A percentile compares a stretch with the other conserved stretches of the same genome.
Conservation (phyloP, 1,140 invertebrate species). For the Drosophila nannoptera region DNA sequence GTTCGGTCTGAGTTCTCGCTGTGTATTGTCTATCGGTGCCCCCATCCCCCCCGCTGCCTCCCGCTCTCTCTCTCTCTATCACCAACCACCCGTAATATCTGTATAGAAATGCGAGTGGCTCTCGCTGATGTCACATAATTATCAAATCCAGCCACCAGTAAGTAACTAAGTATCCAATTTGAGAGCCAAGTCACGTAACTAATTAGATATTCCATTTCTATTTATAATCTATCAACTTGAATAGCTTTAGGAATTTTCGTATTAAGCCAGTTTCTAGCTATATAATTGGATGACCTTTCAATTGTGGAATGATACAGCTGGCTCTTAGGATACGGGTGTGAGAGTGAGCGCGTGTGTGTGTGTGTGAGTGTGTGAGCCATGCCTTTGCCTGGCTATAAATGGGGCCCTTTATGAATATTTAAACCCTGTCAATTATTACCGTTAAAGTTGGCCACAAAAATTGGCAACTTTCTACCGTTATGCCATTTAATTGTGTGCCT, state of each 20-base stretch:
- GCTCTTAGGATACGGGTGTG: not conserved
- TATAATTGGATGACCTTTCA: conserved; percentile 11
- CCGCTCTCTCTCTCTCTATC: too few species aligned
- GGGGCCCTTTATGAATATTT: conserved; percentile 1
- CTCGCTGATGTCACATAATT: conserved; percentile 20
- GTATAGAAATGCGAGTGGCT: too few species aligned
- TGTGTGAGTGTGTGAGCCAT: too few species aligned
- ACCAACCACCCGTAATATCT: too few species aligned
- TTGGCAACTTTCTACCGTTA: conserved; percentile 69
- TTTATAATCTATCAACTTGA: conserved; percentile 5
- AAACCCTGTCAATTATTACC: conserved; percentile 3
- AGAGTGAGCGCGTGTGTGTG: too few species aligned
- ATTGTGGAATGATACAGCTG: not conserved
- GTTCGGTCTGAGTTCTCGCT: too few species aligned
- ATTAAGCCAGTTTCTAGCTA: conserved; percentile 11
- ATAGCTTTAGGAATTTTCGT: conserved; percentile 1
- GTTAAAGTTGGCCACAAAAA: conserved; percentile 33
- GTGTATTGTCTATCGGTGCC: too few species aligned
- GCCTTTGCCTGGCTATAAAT: too few species aligned
- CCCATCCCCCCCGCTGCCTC: too few species aligned
- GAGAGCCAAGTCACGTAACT: conserved; percentile 34
- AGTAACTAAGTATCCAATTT: not conserved
- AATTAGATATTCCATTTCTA: conserved; percentile 25
- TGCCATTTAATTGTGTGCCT: conserved; percentile 25
- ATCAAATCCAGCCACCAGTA: conserved; percentile 4